Percentiles rank a stretch among this genome's conserved stretches.
phyloP scores from a whole-genome alignment of 2,888 invertebrate genomes.

The Drosophila subquinaria region DNA sequence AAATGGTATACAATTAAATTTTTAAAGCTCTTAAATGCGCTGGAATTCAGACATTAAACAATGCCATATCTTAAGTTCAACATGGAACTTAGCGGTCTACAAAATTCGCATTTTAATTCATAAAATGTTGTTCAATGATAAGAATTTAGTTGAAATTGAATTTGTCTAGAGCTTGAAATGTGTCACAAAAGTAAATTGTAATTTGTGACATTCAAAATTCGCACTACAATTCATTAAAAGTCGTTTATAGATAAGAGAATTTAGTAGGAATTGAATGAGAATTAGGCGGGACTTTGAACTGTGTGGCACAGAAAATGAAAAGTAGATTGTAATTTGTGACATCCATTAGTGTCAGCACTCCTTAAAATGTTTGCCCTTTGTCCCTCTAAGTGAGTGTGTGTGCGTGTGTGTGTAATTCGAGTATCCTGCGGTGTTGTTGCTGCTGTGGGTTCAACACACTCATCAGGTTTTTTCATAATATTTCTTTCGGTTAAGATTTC shows the following conservation, averaged over 20 bases:
- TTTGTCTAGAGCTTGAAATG: conserved; percentile 7
- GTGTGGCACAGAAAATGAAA: background rate
- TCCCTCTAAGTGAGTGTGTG: background rate
- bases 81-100: background rate
- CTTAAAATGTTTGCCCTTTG: conserved; percentile 9
- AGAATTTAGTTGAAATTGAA: conserved; percentile 8
- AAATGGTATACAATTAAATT: conserved; percentile 6
- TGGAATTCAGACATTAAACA: background rate
- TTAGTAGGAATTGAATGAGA: background rate
- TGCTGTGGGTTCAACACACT: conserved; percentile 46
- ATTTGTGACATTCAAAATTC: conserved; percentile 21
- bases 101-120: conserved; percentile 8
- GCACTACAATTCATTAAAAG: background rate
- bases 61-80: background rate
- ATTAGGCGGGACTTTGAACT: conserved; percentile 16
- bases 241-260: conserved; percentile 10
- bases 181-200: conserved; percentile 12
- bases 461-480: conserved; percentile 45
- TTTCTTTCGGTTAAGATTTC: conserved; percentile 34
- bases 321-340: conserved; percentile 28
- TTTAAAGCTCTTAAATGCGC: background rate
- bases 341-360: conserved; percentile 37
- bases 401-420: conserved; percentile 32
- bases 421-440: conserved; percentile 23
- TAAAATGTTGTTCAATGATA: conserved; percentile 7